Percentiles rank a stretch among this genome's conserved stretches.
Conservation (phyloP, 2,888 invertebrate genomes). For the Campopleginae sp. region DNA sequence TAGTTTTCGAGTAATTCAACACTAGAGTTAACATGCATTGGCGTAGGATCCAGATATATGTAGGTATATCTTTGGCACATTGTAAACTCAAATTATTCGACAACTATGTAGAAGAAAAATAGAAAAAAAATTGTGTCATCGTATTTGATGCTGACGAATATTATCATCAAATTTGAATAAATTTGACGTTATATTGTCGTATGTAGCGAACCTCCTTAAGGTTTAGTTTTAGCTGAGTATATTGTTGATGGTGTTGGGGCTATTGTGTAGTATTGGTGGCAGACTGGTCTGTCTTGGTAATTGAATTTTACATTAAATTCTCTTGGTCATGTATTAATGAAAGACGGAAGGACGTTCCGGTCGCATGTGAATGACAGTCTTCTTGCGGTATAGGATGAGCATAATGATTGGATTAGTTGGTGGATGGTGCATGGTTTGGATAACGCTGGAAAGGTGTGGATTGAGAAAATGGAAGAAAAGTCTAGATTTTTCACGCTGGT, state of each 20-base stretch:
- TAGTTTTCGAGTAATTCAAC: no score
- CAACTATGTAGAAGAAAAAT: no score
- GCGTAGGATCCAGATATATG: no score
- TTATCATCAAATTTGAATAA: no score
- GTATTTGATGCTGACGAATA: no score
- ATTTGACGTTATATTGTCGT: no score
- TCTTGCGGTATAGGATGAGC: not conserved
- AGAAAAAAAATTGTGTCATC: no score
- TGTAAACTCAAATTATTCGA: no score
- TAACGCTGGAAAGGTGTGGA: constrained; percentile 14
- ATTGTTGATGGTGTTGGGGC: not conserved
- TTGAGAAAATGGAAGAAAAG: not conserved
- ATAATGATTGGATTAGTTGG: not conserved
- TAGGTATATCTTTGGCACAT: no score
- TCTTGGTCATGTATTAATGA: not conserved
- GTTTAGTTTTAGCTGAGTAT: not conserved
- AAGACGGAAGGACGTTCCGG: not conserved
- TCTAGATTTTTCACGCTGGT: not conserved
- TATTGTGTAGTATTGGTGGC: not conserved
- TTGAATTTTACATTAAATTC: not conserved
- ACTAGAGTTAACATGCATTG: no score
- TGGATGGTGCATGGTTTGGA: not conserved
- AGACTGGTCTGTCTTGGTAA: not conserved
- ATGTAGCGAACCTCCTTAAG: no score
- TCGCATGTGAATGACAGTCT: not conserved